Base-by-base conservation (phyloP, 2,113 vertebrate genomes). In the Zapornia atra region DNA sequence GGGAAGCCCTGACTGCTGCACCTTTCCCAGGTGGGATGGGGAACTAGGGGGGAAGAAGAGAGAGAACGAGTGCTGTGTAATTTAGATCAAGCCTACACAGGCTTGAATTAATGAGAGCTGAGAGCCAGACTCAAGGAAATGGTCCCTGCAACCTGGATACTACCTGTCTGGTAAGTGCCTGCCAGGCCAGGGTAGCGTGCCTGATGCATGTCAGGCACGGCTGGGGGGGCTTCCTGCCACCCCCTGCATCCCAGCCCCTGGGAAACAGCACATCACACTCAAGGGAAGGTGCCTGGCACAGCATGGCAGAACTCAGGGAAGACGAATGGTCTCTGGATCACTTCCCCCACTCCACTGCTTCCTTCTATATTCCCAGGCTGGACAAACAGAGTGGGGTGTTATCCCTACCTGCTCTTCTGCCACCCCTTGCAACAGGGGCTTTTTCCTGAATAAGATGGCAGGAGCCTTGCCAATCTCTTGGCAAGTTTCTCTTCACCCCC, bases 171-270 rank as follows among this genome's bases (percentile, higher is more conserved):
- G 13, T 8, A 3, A 42, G 14, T 26, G 4, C 57, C 71, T n/a
- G 48, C 63, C 12, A 13, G 0, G 77, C 0, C 22, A 3, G 25
- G 73, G 22, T 53, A n/a, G 64, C 0, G 0, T 1, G 34, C 8
- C 46, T 25, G 71, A 9, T 3, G 16, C 12, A 0, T 59, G 5
- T 22, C 34, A 4, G 21, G 50, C 9, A 3, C 20, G 4, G 70
- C 6, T 2, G 9, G 36, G 7, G 11, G 72, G 20, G 26, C 24
- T 42, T 38, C 14, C 46, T 40, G 61, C 80, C 13, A 1, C 56
- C n/a, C 25, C 61, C 3, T 21, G 15, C 3, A 12, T 2, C 26
- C 31, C 11, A 34, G 25, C 7, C 42, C 6, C 63, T 3, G 40
- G 73, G 50, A 31, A 36, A 56, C 0, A 13, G 63, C 50, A 53